Base-by-base conservation (phyloP, 2,797 vertebrate species). In the Lindbergichthys nudifrons region DNA sequence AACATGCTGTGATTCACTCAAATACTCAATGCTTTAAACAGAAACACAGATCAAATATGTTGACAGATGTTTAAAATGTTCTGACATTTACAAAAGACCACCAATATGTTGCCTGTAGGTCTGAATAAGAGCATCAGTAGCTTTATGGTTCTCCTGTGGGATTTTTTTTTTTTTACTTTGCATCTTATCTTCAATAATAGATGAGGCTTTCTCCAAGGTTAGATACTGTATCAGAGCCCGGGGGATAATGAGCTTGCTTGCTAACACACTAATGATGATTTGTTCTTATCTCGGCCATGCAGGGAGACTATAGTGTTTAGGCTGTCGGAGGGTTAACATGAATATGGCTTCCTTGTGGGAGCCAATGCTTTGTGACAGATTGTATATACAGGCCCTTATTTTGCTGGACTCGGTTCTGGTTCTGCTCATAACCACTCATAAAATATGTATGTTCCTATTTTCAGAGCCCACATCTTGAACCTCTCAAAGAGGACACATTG, bases 391-490 rank as follows among this genome's bases (percentile, higher is more conserved):
- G 52, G 64, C 54, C 10, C 14, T 19, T 36, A 10, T 23, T 52
- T 39, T 48, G 45, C 70, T 43, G 23, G 53, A 61, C 66, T 65
- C 18, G 12, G 26, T 64, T 63, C 21, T 70, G 57, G 65, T 65
- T 73, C 59, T 63, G 23, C 67, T 74, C 46, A 39, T 60, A 50
- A 26, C 52, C 79, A 26, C 26, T 58, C 71, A 63, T 83, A 48
- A 85, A 86, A 80, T 75, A 86, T 86, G 51, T 60, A 72, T 85
- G 54, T 21, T 21, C 42, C 16, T 23, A 8, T 83, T 87, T 47
- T 10, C 90, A 97, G 96, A 96, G 95, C 88, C 97, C 97, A 0
- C 92, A 92, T 70, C 93, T 98, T 82, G 97, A 98, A 83, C 97
- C 97, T 0, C 90, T 96, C 54, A 96, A 95, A 65, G 96, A 96